Base-by-base conservation (phyloP, 2,888 invertebrate species). In the Agrotis exclamationis region DNA sequence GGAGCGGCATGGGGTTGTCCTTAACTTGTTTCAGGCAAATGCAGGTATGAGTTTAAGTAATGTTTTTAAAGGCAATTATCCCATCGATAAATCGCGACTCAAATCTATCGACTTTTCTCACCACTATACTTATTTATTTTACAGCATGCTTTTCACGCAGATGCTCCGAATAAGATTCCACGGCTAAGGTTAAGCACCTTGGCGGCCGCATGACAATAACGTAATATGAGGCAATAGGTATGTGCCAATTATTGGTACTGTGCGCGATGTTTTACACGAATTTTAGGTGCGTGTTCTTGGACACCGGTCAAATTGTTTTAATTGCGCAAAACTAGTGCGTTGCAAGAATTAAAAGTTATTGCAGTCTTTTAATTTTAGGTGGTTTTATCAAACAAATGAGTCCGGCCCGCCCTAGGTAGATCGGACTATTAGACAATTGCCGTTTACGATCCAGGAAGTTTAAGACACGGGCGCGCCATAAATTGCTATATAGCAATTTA, bases 171-270 rank as follows among this genome's bases (percentile, higher is more conserved):
- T 80, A 80, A 84, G 76, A 84, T 70, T 63, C 80, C 80, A 79
- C 68, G 82, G 85, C 79, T 85, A 85, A 86, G 84, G 87, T 86
- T 82, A 81, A 77, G 47, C 47, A 63, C 76, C 64, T 65, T 62
- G 71, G 79, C 72, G 74, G 75, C 64, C 66, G 60, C 45, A 54
- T 63, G 45, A 64, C 62, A 76, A 65, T 69, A 60, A 63, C 56
- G 50, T 60, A 73, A 57, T 39, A 20, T 80, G 56, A 48, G 33
- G 57, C 67, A 78, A 78, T 63, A 13, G 18, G 14, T 33, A 64
- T 70, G 54, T 70, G 60, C 60, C 51, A 79, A 74, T 58, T 44
- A n/a, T 56, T 20, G n/a, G n/a, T 5, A 39, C 39, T 11, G 6
- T 56, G 39, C 44, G 22, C 50, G 20, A 72, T 44, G n/a, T 58